Conservation (phyloP, 2,113 vertebrate species). For the Cyanoliseus patagonus region DNA sequence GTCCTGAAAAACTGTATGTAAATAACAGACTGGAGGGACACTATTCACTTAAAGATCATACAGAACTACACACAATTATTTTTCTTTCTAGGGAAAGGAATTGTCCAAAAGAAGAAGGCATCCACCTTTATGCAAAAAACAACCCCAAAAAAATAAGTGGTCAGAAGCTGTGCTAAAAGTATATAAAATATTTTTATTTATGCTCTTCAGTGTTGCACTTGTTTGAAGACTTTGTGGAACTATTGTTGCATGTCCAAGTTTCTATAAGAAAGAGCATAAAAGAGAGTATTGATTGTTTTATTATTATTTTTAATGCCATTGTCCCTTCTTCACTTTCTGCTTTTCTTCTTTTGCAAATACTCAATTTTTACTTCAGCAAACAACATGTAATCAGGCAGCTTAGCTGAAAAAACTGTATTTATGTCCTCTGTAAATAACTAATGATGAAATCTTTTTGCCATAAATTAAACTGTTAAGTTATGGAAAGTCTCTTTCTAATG, state of each 20-base stretch:
- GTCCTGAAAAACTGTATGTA: no score
- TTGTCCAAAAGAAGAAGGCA: not conserved
- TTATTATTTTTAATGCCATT: not conserved
- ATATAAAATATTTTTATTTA: not conserved
- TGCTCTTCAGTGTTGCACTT: not conserved
- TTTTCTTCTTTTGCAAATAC: not conserved
- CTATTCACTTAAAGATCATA: not conserved
- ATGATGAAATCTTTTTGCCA: not conserved
- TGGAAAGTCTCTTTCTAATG: not conserved
- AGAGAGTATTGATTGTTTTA: not conserved
- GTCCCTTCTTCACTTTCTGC: not conserved
- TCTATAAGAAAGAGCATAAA: not conserved
- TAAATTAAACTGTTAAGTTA: not conserved
- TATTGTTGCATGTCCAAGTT: not conserved
- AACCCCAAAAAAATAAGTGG: not conserved
- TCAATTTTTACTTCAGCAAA: constrained; percentile 10
- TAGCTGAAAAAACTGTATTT: not conserved
- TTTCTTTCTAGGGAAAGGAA: not conserved
- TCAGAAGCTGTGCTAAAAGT: not conserved
- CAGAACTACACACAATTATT: not conserved
- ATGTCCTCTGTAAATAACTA: not conserved
- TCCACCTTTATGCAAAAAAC: not conserved
- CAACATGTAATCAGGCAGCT: not conserved
- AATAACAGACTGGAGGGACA: no score
- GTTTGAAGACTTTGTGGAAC: not conserved